These are phyloP conservation scores for Malurus alboscapulatus DNA, from an alignment of 2,113 vertebrate genomes.

Conservation along the genomic window DNA sequence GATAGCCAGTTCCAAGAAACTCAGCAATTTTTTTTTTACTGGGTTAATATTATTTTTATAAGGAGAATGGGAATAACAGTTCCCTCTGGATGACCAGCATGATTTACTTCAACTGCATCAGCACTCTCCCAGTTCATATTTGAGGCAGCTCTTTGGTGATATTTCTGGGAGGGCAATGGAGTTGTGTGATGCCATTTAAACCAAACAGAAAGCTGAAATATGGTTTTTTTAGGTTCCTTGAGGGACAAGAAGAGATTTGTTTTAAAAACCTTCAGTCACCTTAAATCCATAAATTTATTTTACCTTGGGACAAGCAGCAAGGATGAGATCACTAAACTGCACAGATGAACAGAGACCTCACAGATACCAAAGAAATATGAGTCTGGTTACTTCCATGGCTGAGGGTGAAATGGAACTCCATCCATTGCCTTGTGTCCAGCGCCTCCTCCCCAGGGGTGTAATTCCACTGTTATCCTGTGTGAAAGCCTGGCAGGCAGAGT, in stretches of 20 bases:
- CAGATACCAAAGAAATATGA: background rate
- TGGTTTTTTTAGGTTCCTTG: slow-evolving; percentile 5
- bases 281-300: slow-evolving; percentile 41
- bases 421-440: rapidly evolving
- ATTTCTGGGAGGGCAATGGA: background rate
- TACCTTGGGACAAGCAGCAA: background rate
- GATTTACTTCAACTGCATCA: slow-evolving; percentile 38
- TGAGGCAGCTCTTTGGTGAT: background rate
- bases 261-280: slow-evolving; percentile 19
- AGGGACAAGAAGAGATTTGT: slow-evolving; percentile 32
- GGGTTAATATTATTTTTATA: slow-evolving; percentile 48
- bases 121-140: background rate
- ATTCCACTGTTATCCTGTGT: background rate
- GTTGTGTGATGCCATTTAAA: slow-evolving; percentile 33
- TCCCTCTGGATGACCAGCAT: background rate
- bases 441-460: background rate
- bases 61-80: slow-evolving; percentile 45
- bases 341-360: slow-evolving; percentile 7
- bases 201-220: slow-evolving; percentile 39
- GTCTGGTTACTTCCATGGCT: background rate
- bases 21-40: background rate
- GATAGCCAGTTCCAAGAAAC: slow-evolving; percentile 24
- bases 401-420: background rate
- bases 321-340: slow-evolving; percentile 38
- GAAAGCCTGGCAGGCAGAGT: background rate